Conservation (phyloP, 2,888 invertebrate genomes). For the Eupeodes luniger region DNA sequence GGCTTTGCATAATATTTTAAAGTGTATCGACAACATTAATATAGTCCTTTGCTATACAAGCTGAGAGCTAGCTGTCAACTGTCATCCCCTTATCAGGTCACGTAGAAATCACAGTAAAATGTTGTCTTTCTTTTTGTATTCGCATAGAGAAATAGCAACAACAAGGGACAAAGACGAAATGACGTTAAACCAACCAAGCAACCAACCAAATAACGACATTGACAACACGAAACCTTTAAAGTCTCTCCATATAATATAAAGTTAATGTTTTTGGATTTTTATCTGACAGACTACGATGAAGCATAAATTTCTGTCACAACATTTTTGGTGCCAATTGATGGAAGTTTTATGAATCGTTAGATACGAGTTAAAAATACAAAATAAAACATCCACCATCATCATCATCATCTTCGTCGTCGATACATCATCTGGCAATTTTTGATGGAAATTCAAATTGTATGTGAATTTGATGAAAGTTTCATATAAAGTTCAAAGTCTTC, state of each 20-base stretch:
- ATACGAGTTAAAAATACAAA: not conserved
- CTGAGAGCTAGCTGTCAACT: not conserved
- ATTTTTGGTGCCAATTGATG: constrained; percentile 43
- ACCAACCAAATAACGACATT: not conserved
- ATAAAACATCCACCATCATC: not conserved
- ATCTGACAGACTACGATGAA: constrained; percentile 23
- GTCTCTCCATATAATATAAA: constrained; percentile 14
- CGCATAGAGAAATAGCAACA: not conserved
- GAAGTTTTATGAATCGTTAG: constrained; percentile 54
- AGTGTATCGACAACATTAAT: not conserved
- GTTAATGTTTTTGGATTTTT: constrained; percentile 45
- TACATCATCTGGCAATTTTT: constrained; percentile 30
- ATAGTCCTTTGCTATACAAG: not conserved
- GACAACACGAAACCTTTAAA: constrained; percentile 12
- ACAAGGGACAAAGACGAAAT: not conserved
- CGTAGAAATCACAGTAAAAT: constrained; percentile 3
- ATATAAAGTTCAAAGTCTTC: constrained; percentile 35
- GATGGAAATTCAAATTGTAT: constrained; percentile 45
- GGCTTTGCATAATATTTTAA: not conserved
- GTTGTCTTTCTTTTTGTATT: not conserved
- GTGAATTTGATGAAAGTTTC: constrained; percentile 15
- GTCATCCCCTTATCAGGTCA: constrained; percentile 22
- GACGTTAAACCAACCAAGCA: constrained; percentile 17
- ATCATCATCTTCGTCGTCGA: not conserved
- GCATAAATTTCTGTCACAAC: constrained; percentile 39